phyloP scores from a whole-genome alignment of 2,797 vertebrate genomes.

The Simalia tracyae region DNA sequence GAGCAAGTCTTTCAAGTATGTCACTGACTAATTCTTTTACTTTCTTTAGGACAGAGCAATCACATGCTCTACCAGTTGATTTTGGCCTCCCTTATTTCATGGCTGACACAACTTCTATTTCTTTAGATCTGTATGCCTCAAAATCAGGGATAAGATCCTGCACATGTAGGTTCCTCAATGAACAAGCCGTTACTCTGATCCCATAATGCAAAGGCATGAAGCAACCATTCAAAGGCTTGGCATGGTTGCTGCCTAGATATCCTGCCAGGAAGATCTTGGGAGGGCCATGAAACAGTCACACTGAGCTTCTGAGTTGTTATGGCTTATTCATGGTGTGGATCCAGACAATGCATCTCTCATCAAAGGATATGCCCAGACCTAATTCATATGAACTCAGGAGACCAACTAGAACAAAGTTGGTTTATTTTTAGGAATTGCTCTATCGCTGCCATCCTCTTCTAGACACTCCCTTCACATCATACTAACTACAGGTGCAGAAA shows the following conservation, averaged over 20 bases:
- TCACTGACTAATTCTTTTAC: background rate
- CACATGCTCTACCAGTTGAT: background rate
- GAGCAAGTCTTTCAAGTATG: background rate
- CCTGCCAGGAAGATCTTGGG: background rate
- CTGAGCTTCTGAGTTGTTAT: background rate
- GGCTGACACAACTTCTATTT: background rate
- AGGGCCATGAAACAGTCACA: background rate
- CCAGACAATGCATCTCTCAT: background rate
- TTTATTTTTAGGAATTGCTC: background rate
- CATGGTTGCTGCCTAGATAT: background rate
- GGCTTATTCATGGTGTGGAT: background rate
- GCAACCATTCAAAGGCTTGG: background rate
- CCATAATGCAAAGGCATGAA: background rate
- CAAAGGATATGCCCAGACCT: background rate
- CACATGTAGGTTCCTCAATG: background rate
- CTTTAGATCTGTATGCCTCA: background rate
- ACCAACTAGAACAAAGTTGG: background rate
- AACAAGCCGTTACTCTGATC: background rate
- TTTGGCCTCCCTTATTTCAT: background rate
- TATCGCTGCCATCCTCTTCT: background rate
- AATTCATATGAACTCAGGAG: background rate
- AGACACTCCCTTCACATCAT: background rate
- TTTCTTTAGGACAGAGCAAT: background rate
- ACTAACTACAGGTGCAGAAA: no score
- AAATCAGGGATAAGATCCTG: background rate